Conservation (phyloP, 2,888 invertebrate species). For the Eucera pruinosa region DNA sequence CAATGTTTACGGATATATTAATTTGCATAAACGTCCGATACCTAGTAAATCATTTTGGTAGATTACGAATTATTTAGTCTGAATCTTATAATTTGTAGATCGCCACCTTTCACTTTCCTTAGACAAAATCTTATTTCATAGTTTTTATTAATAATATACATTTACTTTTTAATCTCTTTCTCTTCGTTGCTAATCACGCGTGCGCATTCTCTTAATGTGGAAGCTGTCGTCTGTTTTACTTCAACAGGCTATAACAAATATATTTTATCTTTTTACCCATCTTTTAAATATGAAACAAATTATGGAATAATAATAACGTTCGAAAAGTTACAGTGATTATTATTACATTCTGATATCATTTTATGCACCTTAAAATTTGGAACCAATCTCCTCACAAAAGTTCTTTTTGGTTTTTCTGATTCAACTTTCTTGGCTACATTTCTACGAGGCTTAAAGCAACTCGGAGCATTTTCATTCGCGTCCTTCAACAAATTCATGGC, state of each 20-base stretch:
- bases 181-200: constrained; percentile 55
- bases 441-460: constrained; percentile 23
- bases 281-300: no score
- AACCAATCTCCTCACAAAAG: constrained; percentile 15
- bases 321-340: background rate
- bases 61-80: no score
- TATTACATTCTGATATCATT: background rate
- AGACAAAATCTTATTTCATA: background rate
- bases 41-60: no score
- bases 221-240: constrained; percentile 61
- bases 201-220: constrained; percentile 63
- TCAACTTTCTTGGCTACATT: background rate
- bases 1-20: no score
- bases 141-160: background rate
- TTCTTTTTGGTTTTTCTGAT: background rate
- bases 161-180: constrained; percentile 64
- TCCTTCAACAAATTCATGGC: constrained; percentile 48
- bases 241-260: constrained; percentile 48
- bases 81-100: background rate
- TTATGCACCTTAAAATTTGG: constrained; percentile 45
- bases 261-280: no score
- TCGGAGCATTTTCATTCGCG: constrained; percentile 45
- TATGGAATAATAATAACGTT: no score
- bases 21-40: no score
- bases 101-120: background rate